Base-by-base conservation (phyloP, 2,797 vertebrate species). In the Trematomus bernacchii region DNA sequence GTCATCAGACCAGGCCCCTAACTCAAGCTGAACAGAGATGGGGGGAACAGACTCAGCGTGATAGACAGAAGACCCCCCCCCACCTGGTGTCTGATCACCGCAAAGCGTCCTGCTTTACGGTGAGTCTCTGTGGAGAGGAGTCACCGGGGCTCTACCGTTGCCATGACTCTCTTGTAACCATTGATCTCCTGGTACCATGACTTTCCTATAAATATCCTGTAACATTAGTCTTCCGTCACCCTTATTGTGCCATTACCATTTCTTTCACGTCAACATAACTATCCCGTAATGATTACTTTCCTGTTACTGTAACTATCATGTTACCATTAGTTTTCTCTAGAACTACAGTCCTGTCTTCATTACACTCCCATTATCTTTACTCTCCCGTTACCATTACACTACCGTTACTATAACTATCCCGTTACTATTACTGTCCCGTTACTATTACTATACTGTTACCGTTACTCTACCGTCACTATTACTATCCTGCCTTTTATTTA, bases 31-130 rank as follows among this genome's bases (percentile, higher is more conserved):
- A 5, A 33, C 8, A 19, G 27, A 37, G 33, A 53, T 21, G 4
- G 16, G 23, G 27, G 18, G 33, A 33, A 30, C 61, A 33, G 18
- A 58, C 63, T 5, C 5, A 27, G 19, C 0, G 18, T 19, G 55
- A 8, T 21, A 44, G 19, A 4, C 52, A 47, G 11, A 10, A 21
- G 37, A 52, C n/a, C n/a, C n/a, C 21, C 9, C 44, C 21, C 42
- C 23, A 42, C 52, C 27, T 3, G 42, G 59, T 19, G 12, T 19
- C 4, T 46, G 51, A 9, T 53, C 23, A 1, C 11, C 54, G 10
- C 54, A 21, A 13, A 37, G 46, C 19, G 40, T 55, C 76, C 57
- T 52, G 50, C 48, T 44, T 68, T 66, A 21, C 58, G 62, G 74
- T 65, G 63, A 81, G 69, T 69, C 33, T 21, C 23, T 16, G 23